These are phyloP conservation scores for Lytechinus variegatus DNA, from an alignment of 35 echinoderm and acorn worm species.

Conservation along the genomic window DNA sequence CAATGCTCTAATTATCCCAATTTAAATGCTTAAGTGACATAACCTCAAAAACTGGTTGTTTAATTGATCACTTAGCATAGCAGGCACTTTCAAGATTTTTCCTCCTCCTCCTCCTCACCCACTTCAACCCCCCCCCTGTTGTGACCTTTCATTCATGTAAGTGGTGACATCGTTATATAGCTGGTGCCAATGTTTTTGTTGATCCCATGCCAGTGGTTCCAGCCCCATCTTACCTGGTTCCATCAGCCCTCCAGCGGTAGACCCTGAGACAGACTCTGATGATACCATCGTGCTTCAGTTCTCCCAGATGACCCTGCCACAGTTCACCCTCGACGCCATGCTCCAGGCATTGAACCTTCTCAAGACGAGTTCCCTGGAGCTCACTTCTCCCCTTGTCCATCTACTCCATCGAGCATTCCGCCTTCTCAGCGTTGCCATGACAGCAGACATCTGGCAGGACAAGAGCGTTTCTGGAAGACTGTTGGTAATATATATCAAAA, in stretches of 20 bases:
- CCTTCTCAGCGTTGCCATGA: conserved; percentile 74
- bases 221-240: conserved; percentile 20
- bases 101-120: no score
- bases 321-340: conserved; percentile 75
- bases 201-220: conserved; percentile 37
- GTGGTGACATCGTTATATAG: no score
- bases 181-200: no score
- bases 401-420: conserved; percentile 55
- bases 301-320: conserved; percentile 87
- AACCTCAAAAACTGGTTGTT: no score
- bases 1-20: no score
- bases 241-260: neutral
- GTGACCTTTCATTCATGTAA: no score
- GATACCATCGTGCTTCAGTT: conserved; percentile 81
- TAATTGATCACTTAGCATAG: no score
- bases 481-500: conserved; percentile 57
- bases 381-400: conserved; percentile 52
- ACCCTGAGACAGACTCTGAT: conserved; percentile 78
- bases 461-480: conserved; percentile 79
- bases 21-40: no score
- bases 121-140: no score
- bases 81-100: no score
- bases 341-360: conserved; percentile 59
- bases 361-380: conserved; percentile 59
- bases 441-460: conserved; percentile 85